Evolutionary conservation across 2,113 vertebrate species (phyloP).

Genomic region (Leuciscus idus): DNA sequence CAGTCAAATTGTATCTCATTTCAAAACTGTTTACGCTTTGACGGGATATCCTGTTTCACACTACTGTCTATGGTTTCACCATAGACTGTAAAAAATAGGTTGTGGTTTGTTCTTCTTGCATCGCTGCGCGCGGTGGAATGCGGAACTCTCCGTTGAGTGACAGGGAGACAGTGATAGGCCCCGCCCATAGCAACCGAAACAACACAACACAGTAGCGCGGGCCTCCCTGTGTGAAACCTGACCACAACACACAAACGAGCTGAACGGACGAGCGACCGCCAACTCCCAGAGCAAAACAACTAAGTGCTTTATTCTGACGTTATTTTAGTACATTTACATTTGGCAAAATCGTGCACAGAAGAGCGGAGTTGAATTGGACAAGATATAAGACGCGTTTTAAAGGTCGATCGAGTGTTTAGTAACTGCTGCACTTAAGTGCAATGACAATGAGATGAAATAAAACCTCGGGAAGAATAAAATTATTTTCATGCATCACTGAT

Average conservation of each 20-base stretch:
- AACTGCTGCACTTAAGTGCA: slow-evolving; percentile 12
- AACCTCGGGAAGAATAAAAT: not conserved
- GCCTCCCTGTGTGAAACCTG: too few species aligned
- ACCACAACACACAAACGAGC: not conserved
- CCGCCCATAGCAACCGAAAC: too few species aligned
- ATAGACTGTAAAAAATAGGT: too few species aligned
- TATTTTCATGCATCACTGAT: not conserved
- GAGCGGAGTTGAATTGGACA: not conserved
- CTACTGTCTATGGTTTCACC: too few species aligned
- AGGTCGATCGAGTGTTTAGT: not conserved
- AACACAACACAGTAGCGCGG: too few species aligned
- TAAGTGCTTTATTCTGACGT: slow-evolving; percentile 4
- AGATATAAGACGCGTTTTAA: not conserved
- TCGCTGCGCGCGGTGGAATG: too few species aligned
- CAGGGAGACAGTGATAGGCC: too few species aligned
- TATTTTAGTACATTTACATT: not conserved
- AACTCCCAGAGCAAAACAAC: not conserved
- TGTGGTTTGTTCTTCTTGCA: too few species aligned
- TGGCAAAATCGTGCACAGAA: not conserved
- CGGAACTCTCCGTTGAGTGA: too few species aligned
- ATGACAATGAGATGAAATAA: not conserved
- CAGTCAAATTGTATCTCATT: too few species aligned
- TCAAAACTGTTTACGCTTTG: too few species aligned
- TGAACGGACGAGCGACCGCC: not conserved
- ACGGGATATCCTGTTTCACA: too few species aligned